Evolutionary conservation across 2,113 vertebrate genomes (phyloP).

Genomic region (Halcyon malimbica): DNA sequence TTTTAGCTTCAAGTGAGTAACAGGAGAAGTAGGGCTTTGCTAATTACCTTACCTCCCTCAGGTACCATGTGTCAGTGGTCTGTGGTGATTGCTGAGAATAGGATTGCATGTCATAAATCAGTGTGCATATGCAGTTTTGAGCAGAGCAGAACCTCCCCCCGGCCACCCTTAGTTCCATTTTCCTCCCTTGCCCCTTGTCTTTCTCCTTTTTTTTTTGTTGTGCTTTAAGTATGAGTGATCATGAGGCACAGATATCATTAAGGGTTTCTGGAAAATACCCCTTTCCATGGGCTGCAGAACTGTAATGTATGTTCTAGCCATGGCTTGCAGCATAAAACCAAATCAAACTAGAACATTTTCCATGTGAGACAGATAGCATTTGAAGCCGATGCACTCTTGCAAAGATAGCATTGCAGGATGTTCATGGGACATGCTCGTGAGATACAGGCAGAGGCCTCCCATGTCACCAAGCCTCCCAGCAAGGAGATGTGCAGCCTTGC

Average conservation of each 20-base stretch:
- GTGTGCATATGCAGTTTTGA: neutral
- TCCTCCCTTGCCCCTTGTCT: neutral
- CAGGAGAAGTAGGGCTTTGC: neutral
- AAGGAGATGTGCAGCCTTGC: neutral
- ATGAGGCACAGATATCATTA: neutral
- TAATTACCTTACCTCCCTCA: neutral
- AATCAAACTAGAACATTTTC: neutral
- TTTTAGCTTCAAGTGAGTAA: neutral
- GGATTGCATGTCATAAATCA: neutral
- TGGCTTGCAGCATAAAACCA: neutral
- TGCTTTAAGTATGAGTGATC: neutral
- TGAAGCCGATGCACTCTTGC: neutral
- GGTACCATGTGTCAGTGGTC: neutral
- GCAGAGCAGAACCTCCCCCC: neutral
- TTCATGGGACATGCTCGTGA: neutral
- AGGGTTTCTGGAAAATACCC: neutral
- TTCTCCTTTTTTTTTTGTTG: neutral
- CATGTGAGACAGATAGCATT: neutral
- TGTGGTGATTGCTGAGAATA: neutral
- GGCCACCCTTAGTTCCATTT: neutral
- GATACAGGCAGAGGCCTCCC: neutral
- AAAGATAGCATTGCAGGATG: neutral
- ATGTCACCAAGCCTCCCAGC: neutral
- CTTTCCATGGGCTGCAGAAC: neutral
- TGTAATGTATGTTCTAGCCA: neutral